Base-by-base conservation (phyloP, 2,888 invertebrate genomes). In the Drosophila longiperda region DNA sequence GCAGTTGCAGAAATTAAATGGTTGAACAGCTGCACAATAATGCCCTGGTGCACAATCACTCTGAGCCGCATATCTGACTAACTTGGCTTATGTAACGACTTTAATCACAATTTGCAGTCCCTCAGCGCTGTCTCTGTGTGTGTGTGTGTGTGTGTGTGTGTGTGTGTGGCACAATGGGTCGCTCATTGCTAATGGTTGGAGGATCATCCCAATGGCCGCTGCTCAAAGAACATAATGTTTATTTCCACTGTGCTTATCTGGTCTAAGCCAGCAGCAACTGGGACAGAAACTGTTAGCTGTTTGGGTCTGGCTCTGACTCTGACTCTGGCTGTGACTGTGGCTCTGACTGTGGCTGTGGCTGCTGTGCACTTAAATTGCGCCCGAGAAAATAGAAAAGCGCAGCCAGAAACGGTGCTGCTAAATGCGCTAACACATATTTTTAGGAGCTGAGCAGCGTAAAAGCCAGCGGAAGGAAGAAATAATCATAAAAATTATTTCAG, bases 401-500 rank as follows among this genome's bases (percentile, higher is more conserved):
- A 69, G 29, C 73, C 74, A 76, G 80, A 80, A 83, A 64, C 64
- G 74, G 32, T 61, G 74, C 69, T 80, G 71, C 67, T 78, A 82
- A 81, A 82, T 82, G 83, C 76, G 83, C 77, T 66, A 79, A 75
- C 80, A 73, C 78, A 82, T 78, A 87, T 87, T 82, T 82, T 83
- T 55, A 38, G 55, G 72, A 80, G 78, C 65, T 87, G 79, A 62
- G 64, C 55, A 64, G 72, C 70, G 69, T 74, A 67, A 75, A 79
- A 78, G 82, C 75, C 64, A 53, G 71, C 84, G 91, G 92, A 92
- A 91, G 91, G 91, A 91, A 91, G 90, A 90, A 92, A 92, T 92
- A 91, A 91, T 90, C 91, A 91, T 91, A 91, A 91, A 92, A 91
- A 92, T 91, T 91, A 91, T 90, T 92, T 85, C 83, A 86, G 63